Conservation (phyloP, 2,888 invertebrate species). For the Calameuta idolon region DNA sequence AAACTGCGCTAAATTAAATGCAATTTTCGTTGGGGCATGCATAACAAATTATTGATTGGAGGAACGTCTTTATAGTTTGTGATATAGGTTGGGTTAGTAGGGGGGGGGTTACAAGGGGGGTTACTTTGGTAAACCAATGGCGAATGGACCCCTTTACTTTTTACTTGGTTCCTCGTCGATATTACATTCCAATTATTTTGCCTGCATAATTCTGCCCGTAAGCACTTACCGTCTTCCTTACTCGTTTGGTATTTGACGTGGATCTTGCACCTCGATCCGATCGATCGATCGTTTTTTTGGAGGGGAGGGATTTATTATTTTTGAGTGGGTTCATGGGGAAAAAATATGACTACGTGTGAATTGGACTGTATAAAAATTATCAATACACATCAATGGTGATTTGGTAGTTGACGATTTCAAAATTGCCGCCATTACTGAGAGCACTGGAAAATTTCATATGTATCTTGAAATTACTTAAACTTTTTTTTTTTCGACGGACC, state of each 20-base stretch:
- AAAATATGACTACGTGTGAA: not conserved
- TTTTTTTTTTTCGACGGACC: too few relatives aligned
- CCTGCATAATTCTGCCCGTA: slow-evolving; percentile 41
- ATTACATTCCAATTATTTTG: slow-evolving; percentile 60
- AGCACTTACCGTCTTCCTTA: not conserved
- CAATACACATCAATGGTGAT: not conserved
- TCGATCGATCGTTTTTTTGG: not conserved
- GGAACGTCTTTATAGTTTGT: slow-evolving; percentile 53
- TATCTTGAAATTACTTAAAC: not conserved
- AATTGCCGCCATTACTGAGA: not conserved
- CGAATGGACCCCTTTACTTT: not conserved
- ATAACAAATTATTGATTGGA: slow-evolving; percentile 51
- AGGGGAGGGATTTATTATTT: not conserved
- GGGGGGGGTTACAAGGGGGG: too few relatives aligned
- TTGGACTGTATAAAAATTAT: not conserved
- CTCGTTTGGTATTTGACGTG: not conserved
- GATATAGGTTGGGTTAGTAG: slow-evolving; percentile 11
- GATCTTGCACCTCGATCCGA: not conserved
- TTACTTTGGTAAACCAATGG: not conserved
- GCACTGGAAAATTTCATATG: not conserved
- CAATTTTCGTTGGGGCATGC: slow-evolving; percentile 55
- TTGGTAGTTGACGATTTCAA: not conserved
- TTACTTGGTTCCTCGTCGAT: slow-evolving; percentile 9
- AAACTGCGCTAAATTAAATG: slow-evolving; percentile 50
- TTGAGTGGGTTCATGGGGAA: not conserved